Base-by-base conservation (phyloP, 2,888 invertebrate species). In the Folsomia candida region DNA sequence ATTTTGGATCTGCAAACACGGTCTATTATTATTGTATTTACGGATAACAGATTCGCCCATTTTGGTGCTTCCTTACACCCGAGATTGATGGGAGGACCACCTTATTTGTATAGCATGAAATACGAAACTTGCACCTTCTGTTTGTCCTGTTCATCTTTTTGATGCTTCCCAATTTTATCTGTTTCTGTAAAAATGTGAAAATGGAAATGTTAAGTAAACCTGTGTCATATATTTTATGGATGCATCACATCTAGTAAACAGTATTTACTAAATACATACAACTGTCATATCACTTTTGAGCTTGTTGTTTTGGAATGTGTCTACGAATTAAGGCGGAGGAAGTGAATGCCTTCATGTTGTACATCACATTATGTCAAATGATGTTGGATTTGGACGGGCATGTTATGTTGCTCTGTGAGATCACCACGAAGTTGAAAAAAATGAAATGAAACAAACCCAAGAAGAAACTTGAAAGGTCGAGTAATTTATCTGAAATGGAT, bases 401-500 rank as follows among this genome's bases (percentile, higher is more conserved):
- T n/a, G n/a, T n/a, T n/a, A n/a, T n/a, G n/a, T n/a, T n/a, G n/a
- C n/a, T n/a, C n/a, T 37, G 37, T 4, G 37, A 14, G 37, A 37
- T 37, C 4, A 37, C 37, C 62, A 20, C 27, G 28, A 62, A 60
- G 24, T 25, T 25, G 6, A n/a, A 57, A 4, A n/a, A 57, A 22
- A 9, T 4, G 24, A 22, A 57, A n/a, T 57, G 57, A 57, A 22
- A 57, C 57, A 57, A 22, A 57, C 57, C 37, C 37, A 4, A 37
- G 37, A 37, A n/a, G n/a, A n/a, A n/a, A 37, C 37, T 37, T 37
- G 37, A 37, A 47, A 64, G 47, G 2, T 64, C 54, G 18, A 70
- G 63, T 59, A 37, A 25, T 70, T 68, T 64, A 65, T 65, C 28
- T 65, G 65, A 65, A 65, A 65, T 65, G 54, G 54, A 65, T 65